Percentiles rank a stretch among this genome's conserved stretches.
These are phyloP conservation scores for Podargus strigoides DNA, from an alignment of 2,797 vertebrate genomes.

Conservation along the genomic window DNA sequence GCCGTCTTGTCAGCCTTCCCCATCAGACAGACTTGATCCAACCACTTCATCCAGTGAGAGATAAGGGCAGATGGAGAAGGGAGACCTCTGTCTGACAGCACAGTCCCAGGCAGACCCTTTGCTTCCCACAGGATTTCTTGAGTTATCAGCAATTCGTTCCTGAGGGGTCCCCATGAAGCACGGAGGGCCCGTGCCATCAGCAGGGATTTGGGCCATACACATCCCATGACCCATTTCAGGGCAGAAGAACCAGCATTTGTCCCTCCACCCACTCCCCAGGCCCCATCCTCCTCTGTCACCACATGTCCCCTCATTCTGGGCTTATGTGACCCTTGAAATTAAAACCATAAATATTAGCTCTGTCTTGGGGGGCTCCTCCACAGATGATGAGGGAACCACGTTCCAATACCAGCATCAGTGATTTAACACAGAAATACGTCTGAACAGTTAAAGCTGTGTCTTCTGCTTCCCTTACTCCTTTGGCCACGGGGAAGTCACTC, in stretches of 20 bases:
- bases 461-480: background rate
- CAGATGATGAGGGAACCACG: background rate
- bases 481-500: background rate
- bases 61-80: background rate
- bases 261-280: background rate
- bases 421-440: fast-evolving
- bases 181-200: fast-evolving
- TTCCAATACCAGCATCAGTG: background rate
- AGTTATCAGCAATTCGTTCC: background rate
- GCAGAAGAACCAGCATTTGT: background rate
- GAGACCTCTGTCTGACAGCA: background rate
- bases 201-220: background rate
- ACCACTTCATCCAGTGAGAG: background rate
- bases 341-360: fast-evolving
- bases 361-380: background rate
- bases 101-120: background rate
- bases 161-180: fast-evolving
- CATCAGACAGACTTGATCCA: background rate
- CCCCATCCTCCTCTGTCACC: background rate
- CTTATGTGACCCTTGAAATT: background rate
- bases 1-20: background rate
- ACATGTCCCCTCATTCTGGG: background rate
- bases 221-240: fast-evolving
- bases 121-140: background rate
- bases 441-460: background rate